Conservation (phyloP, 2,888 invertebrate genomes). For the Hirtodrosophila confusa region DNA sequence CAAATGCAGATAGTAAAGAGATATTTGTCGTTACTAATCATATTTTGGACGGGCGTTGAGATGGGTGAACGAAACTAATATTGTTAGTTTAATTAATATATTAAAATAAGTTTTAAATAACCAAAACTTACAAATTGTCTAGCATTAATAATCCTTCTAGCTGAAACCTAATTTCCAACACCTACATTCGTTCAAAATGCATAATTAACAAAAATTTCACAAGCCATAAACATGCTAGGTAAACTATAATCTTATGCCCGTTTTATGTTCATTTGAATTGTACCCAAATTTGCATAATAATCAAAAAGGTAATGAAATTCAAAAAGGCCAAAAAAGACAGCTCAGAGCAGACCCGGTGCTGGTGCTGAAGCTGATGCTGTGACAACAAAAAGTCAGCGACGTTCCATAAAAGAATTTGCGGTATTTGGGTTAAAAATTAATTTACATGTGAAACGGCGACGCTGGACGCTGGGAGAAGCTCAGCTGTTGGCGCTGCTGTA, state of each 20-base stretch:
- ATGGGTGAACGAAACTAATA: no score
- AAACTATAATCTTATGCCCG: slow-evolving; percentile 49
- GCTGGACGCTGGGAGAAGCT: slow-evolving; percentile 18
- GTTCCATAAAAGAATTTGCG: slow-evolving; percentile 75
- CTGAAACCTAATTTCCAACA: slow-evolving; percentile 12
- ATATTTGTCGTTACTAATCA: no score
- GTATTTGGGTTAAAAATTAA: slow-evolving; percentile 82
- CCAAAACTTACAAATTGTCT: no score
- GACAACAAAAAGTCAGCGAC: slow-evolving; percentile 42
- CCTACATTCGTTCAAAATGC: slow-evolving; percentile 27
- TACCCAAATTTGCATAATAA: slow-evolving; percentile 72
- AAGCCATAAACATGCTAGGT: slow-evolving; percentile 61
- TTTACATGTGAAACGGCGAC: slow-evolving; percentile 79
- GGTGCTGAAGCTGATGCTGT: slow-evolving; percentile 25
- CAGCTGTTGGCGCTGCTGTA: slow-evolving; percentile 35
- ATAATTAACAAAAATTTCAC: slow-evolving; percentile 60
- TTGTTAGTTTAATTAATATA: no score
- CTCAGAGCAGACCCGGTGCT: slow-evolving; percentile 41
- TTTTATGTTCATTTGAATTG: slow-evolving; percentile 65
- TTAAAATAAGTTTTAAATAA: no score
- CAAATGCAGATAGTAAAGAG: no score
- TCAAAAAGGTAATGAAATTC: slow-evolving; percentile 39
- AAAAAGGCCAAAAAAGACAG: slow-evolving; percentile 5
- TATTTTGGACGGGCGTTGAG: no score
- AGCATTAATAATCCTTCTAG: slow-evolving; percentile 7